Evolutionary conservation across 2,113 vertebrate genomes (phyloP).

Genomic region (Ictalurus furcatus): DNA sequence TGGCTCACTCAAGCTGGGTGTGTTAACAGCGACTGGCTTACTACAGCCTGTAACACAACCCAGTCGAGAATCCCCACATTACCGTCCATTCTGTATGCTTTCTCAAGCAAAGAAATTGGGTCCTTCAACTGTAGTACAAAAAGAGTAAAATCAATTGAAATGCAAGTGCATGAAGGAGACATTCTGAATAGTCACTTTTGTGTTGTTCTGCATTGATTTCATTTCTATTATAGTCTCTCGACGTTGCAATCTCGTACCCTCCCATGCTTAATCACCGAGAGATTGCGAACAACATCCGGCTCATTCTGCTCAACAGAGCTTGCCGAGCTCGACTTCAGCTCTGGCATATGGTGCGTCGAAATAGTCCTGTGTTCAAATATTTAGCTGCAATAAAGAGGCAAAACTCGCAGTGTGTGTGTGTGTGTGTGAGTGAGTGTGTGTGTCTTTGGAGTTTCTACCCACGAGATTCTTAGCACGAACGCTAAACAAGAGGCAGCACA

Average conservation of each 20-base stretch:
- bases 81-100: background rate
- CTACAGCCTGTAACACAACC: background rate
- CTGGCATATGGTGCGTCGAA: conserved; percentile 22
- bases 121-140: background rate
- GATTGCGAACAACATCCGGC: conserved; percentile 23
- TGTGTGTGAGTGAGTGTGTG: background rate
- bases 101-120: conserved; percentile 10
- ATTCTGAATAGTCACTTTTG: conserved; percentile 26
- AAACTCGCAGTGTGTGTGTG: background rate
- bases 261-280: conserved; percentile 19
- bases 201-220: conserved; percentile 21
- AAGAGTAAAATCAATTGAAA: conserved; percentile 39
- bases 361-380: conserved; percentile 41
- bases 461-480: conserved; percentile 4
- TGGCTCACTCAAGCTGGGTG: background rate
- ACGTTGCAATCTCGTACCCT: conserved; percentile 12
- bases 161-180: conserved; percentile 3
- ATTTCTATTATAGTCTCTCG: conserved; percentile 29
- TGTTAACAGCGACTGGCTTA: background rate
- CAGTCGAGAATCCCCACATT: background rate
- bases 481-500: conserved; percentile 34
- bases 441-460: background rate
- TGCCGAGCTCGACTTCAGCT: conserved; percentile 12
- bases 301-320: conserved; percentile 30
- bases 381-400: conserved; percentile 36